Percentiles rank a stretch among this genome's conserved stretches.
Evolutionary conservation across 2,888 invertebrate genomes (phyloP).

Genomic region (Agrochola circellaris): DNA sequence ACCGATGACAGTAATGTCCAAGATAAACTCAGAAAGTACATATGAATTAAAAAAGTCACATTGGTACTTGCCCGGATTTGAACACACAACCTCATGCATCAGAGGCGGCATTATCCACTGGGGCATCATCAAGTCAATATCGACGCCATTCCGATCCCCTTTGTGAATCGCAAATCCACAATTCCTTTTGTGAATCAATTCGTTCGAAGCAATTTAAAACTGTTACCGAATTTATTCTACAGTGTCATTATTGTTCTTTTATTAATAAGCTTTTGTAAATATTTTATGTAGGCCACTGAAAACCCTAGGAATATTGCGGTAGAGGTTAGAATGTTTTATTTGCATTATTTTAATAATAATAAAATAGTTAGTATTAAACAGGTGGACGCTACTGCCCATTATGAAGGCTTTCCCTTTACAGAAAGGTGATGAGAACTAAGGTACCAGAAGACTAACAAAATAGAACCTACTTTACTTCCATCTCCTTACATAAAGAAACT

Average conservation of each 20-base stretch:
- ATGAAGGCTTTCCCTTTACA: background rate
- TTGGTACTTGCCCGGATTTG: no score
- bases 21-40: no score
- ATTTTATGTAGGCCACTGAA: background rate
- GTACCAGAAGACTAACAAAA: background rate
- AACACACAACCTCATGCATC: no score
- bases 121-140: no score
- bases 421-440: background rate
- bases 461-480: background rate
- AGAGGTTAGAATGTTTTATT: background rate
- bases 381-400: background rate
- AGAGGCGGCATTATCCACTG: no score
- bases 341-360: background rate
- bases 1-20: no score
- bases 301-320: background rate
- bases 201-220: background rate
- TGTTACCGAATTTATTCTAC: background rate
- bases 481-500: background rate
- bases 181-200: background rate
- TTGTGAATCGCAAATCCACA: no score
- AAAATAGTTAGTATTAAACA: background rate
- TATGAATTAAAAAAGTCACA: no score
- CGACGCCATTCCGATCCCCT: no score
- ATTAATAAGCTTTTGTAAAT: constrained; percentile 6
- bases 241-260: background rate